Evolutionary conservation across 2,113 vertebrate species (phyloP), one percentile per base, ranked within the genome.

Genomic region (Apistogramma diplotaenia): DNA sequence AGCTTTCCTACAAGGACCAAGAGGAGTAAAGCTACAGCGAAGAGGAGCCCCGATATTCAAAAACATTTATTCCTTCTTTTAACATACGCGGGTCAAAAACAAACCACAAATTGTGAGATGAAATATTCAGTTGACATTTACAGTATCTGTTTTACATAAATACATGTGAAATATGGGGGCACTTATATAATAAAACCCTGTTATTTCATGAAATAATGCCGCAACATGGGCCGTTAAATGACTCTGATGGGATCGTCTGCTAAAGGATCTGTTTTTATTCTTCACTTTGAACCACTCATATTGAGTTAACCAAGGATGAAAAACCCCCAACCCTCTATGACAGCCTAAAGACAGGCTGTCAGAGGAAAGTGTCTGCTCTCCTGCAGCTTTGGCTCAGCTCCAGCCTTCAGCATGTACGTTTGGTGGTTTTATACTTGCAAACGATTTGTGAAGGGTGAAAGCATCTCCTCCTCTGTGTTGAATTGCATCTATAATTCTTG

Each of bases 251-350:
- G 83, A 89, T 86, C 84, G 55, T 78, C 31, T 71, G 58, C 86
- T 81, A 71, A 37, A 82, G 76, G 77, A 89, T 82, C 53, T 19
- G 57, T 77, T 89, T 87, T 81, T 87, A 89, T 78, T 54, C 78
- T 19, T 40, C 15, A 27, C 87, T 93, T 93, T 92, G 86, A 93
- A 81, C 76, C 35, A 57, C 27, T 77, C 89, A 87, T 75, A 86
- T 85, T 72, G 75, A 72, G 80, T 88, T 79, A 85, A 80, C 72
- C 54, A 58, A 31, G 78, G 54, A 71, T 60, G 67, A 65, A 67
- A 5, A 5, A 21, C n/a, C 23, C 6, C n/a, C 46, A 65, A 54
- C 57, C 75, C 8, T 81, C 77, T 75, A 67, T 82, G 85, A 88
- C 90, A 89, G 73, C 46, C 13, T 86, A 87, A 80, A 89, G 78